A percentile compares a stretch with the other conserved stretches of the same genome.
phyloP scores from a whole-genome alignment of 2,888 invertebrate species.

The Tetragonula carbonaria region DNA sequence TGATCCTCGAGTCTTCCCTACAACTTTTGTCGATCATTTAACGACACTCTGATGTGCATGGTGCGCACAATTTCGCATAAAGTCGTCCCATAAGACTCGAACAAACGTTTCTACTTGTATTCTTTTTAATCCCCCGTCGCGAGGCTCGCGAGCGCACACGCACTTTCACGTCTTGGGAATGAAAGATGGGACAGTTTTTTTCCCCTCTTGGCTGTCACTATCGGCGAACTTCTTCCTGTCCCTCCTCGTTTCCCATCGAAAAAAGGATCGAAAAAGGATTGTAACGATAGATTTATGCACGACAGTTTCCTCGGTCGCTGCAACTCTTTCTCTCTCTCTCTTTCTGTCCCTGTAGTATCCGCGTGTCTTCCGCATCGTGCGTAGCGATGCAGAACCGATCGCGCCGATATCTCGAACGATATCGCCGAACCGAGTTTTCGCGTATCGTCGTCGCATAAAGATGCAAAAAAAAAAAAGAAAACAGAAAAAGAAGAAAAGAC shows the following conservation, averaged over 20 bases:
- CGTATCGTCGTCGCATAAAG: slow-evolving; percentile 37
- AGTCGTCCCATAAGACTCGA: slow-evolving; percentile 40
- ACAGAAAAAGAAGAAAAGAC: slow-evolving; percentile 38
- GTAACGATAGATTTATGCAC: slow-evolving; percentile 64
- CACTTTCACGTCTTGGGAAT: slow-evolving; percentile 64
- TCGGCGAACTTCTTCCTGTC: slow-evolving; percentile 58
- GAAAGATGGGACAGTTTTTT: slow-evolving; percentile 74
- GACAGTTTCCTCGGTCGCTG: slow-evolving; percentile 52
- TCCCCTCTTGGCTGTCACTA: slow-evolving; percentile 32
- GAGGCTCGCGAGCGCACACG: slow-evolving; percentile 35
- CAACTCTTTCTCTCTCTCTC: not conserved
- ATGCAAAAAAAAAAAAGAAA: not conserved
- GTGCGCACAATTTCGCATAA: slow-evolving; percentile 39
- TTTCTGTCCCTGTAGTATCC: too few relatives aligned
- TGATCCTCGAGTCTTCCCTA: slow-evolving; percentile 2
- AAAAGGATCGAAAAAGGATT: slow-evolving; percentile 65
- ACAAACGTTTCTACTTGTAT: slow-evolving; percentile 51
- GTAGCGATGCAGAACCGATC: slow-evolving; percentile 70
- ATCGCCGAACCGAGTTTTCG: slow-evolving; percentile 56
- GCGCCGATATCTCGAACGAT: slow-evolving; percentile 65
- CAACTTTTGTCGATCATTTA: slow-evolving; percentile 20
- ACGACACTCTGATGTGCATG: slow-evolving; percentile 4
- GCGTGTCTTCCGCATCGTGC: slow-evolving; percentile 46
- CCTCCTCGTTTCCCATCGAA: slow-evolving; percentile 56
- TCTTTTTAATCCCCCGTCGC: slow-evolving; percentile 23